These are phyloP conservation scores for Cepaea hortensis DNA, from an alignment of 2,888 invertebrate species.

Conservation along the genomic window DNA sequence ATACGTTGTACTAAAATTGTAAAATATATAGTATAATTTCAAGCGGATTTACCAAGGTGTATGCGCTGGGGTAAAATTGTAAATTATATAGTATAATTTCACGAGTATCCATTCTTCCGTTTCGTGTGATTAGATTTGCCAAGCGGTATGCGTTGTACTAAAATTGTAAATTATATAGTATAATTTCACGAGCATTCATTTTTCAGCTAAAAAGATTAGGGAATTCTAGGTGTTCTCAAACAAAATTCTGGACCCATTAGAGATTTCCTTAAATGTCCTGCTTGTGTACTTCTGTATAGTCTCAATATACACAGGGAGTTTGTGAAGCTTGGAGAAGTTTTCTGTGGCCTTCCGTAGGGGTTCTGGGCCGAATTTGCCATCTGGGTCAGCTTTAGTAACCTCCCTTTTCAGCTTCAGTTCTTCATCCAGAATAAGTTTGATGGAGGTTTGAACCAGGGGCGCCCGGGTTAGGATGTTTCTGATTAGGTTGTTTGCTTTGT, in stretches of 20 bases:
- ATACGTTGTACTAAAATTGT: neutral
- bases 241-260: slow-evolving; percentile 62
- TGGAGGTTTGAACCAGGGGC: slow-evolving; percentile 59
- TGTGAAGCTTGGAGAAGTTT: slow-evolving; percentile 61
- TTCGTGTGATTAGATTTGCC: no score
- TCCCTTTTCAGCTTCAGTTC: slow-evolving; percentile 61
- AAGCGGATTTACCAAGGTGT: no score
- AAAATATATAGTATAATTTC: no score
- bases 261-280: slow-evolving; percentile 58
- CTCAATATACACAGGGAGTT: slow-evolving; percentile 59
- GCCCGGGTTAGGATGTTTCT: slow-evolving; percentile 59
- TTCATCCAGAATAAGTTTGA: slow-evolving; percentile 60
- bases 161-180: neutral
- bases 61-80: no score
- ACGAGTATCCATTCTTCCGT: no score
- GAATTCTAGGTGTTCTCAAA: slow-evolving; percentile 36
- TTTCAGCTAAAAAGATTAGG: neutral
- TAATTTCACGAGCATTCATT: neutral
- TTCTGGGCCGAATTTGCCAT: slow-evolving; percentile 56
- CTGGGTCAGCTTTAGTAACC: slow-evolving; percentile 61
- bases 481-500: slow-evolving; percentile 60
- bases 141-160: no score
- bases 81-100: neutral
- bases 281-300: slow-evolving; percentile 61
- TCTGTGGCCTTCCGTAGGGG: slow-evolving; percentile 59